Base-by-base conservation (phyloP, 2,797 vertebrate species). In the Limosa lapponica region DNA sequence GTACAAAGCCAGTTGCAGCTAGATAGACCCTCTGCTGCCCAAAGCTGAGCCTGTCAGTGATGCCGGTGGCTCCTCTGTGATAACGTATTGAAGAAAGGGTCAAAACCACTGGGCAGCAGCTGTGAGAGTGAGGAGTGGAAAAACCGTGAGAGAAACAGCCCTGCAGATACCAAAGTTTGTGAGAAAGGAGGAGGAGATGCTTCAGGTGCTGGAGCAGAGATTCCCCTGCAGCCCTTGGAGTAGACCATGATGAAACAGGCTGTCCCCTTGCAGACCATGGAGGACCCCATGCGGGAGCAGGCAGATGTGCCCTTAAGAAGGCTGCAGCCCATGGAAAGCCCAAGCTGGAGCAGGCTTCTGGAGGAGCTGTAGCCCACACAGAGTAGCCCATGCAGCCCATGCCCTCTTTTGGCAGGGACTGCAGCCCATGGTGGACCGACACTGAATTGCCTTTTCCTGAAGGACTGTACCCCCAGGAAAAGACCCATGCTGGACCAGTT, bases 1-100 rank as follows among this genome's bases (percentile, higher is more conserved):
- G 0, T 46, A n/a, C 16, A 61, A 34, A 65, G 5, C 6, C 39
- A 36, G 16, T 3, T 65, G 39, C 39, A 70, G 15, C 1, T 37
- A 3, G 6, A 1, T 0, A 43, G 11, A 72, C 17, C 28, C 4
- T 7, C 16, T 65, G 28, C 28, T 77, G 37, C 25, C 27, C 80
- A 82, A 65, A 91, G 9, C 46, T 44, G 39, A 82, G 49, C 13
- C 30, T 8, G 0, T 52, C 58, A 57, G 37, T 0, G 0, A 9
- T 90, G 59, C 22, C 51, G 18, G 28, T 27, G 55, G 37, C 4
- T 77, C 13, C 67, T 58, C 55, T 58, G 16, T 55, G 58, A 18
- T 15, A 36, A n/a, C 1, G 19, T n/a, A 32, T 37, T 61, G 25
- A 93, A 74, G 36, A 65, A 12, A 67, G 44, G 15, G 41, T 52